A percentile compares a stretch with the other conserved stretches of the same genome.
Conservation (phyloP, 2,113 vertebrate genomes). For the Seriola quinqueradiata region DNA sequence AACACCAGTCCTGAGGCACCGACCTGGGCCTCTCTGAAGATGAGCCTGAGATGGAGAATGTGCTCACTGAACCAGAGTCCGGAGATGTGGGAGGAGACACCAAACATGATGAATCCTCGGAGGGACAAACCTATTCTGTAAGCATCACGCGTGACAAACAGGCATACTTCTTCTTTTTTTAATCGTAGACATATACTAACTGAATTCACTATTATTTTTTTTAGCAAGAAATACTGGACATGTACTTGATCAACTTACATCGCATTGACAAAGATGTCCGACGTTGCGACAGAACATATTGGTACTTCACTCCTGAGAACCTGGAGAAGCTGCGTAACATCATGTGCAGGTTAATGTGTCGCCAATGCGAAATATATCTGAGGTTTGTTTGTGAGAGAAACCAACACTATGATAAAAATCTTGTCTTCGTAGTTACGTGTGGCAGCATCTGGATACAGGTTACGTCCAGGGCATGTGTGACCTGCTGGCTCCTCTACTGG, state of each 20-base stretch:
- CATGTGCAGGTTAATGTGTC: conserved; percentile 94
- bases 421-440: conserved; percentile 89
- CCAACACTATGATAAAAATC: background rate
- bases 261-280: conserved; percentile 99
- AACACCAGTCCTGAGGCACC: conserved; percentile 87
- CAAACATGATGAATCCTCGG: conserved; percentile 81
- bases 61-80: conserved; percentile 87
- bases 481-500: conserved; percentile 94
- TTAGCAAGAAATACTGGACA: conserved; percentile 94
- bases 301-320: conserved; percentile 96
- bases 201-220: conserved; percentile 13
- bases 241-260: conserved; percentile 96
- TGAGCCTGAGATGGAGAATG: conserved; percentile 93
- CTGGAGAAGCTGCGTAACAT: conserved; percentile 97
- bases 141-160: conserved; percentile 58
- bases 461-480: conserved; percentile 99
- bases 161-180: background rate
- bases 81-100: conserved; percentile 79
- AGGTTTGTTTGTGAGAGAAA: background rate
- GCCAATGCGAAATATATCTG: background rate
- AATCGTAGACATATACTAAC: background rate
- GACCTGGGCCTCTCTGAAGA: conserved; percentile 91
- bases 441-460: conserved; percentile 96
- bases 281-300: conserved; percentile 95
- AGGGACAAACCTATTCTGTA: conserved; percentile 93